phyloP scores from a whole-genome alignment of 2,797 vertebrate genomes.

The Clamator glandarius region DNA sequence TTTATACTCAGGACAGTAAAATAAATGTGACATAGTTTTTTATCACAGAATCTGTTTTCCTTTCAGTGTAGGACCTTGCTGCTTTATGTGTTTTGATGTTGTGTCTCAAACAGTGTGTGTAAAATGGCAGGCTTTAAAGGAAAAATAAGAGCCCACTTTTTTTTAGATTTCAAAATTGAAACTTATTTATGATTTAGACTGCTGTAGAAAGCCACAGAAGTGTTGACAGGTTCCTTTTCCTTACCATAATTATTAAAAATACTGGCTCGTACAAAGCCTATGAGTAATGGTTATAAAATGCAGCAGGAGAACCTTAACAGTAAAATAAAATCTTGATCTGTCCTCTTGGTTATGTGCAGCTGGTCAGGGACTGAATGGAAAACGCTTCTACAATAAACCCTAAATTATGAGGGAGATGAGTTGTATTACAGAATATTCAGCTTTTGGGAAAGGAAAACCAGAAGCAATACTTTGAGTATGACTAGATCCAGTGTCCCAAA shows the following conservation, averaged over 20 bases:
- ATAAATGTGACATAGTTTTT: background rate
- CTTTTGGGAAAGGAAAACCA: background rate
- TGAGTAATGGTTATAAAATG: background rate
- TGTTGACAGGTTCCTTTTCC: conserved; percentile 34
- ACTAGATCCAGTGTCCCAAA: background rate
- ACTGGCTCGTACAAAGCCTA: background rate
- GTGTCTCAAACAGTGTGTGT: too few relatives aligned
- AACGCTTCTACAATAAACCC: background rate
- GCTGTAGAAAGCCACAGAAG: conserved; percentile 2
- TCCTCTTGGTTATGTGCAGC: background rate
- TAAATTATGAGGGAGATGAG: background rate
- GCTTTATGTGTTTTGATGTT: background rate
- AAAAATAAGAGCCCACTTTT: too few relatives aligned
- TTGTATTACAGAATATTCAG: background rate
- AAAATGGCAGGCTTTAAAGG: too few relatives aligned
- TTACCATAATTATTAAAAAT: conserved; percentile 22
- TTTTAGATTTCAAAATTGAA: background rate
- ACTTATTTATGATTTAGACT: background rate
- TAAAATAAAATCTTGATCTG: background rate
- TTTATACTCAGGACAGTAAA: background rate
- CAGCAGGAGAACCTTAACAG: background rate
- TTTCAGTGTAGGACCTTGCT: background rate
- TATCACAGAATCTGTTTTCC: background rate
- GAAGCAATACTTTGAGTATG: background rate
- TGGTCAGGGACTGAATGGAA: background rate